Conservation (phyloP, 2,113 vertebrate species). For the Gymnobelideus leadbeateri region DNA sequence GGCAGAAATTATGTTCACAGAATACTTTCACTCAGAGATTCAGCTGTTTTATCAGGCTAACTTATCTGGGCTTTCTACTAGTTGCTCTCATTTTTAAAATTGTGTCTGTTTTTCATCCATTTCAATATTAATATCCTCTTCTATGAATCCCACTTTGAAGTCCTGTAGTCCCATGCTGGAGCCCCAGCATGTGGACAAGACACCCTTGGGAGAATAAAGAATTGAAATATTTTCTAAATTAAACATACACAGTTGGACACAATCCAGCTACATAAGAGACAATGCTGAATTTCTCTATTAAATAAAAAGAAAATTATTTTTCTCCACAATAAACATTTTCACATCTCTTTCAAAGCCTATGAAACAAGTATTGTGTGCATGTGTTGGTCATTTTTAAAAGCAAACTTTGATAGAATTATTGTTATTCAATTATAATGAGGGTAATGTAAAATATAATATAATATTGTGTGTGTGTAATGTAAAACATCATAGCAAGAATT, state of each 20-base stretch:
- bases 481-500: constrained; percentile 21
- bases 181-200: constrained; percentile 43
- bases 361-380: not conserved
- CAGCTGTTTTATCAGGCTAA: not conserved
- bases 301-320: not conserved
- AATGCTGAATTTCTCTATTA: not conserved
- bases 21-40: constrained; percentile 53
- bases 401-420: not conserved
- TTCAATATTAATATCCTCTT: constrained; percentile 49
- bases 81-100: constrained; percentile 38
- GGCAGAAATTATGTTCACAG: constrained; percentile 26
- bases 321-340: constrained; percentile 20
- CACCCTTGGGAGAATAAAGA: constrained; percentile 44
- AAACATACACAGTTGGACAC: constrained; percentile 32
- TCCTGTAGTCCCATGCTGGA: constrained; percentile 5
- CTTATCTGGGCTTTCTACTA: constrained; percentile 31
- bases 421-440: constrained; percentile 36
- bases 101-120: constrained; percentile 62
- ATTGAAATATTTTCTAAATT: constrained; percentile 47
- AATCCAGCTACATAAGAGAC: constrained; percentile 17
- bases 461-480: not conserved
- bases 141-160: constrained; percentile 52
- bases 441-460: constrained; percentile 29
- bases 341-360: not conserved
- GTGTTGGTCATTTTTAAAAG: constrained; percentile 26